Evolutionary conservation across 2,888 invertebrate species (phyloP).

Genomic region (Cephalotes varians): DNA sequence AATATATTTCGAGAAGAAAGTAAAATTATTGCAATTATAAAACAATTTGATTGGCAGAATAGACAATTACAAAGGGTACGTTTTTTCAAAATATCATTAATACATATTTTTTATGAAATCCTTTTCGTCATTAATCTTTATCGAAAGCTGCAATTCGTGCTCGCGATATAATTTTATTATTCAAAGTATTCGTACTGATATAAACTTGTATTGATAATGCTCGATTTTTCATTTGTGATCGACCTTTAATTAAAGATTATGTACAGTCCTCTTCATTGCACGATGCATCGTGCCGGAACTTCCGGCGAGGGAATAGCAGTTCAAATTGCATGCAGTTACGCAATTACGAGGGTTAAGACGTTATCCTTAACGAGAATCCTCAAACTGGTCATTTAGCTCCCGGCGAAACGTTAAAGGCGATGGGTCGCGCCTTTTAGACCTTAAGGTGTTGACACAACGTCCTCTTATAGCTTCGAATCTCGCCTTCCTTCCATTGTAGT

Average conservation of each 20-base stretch:
- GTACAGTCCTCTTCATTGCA: constrained; percentile 34
- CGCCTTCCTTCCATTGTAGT: constrained; percentile 13
- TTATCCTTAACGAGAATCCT: constrained; percentile 61
- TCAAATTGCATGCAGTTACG: constrained; percentile 64
- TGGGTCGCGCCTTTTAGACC: constrained; percentile 56
- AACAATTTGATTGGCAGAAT: neutral
- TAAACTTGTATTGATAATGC: neutral
- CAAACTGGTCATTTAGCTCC: constrained; percentile 47
- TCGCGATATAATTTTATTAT: neutral
- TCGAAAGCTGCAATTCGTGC: neutral
- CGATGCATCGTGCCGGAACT: constrained; percentile 27
- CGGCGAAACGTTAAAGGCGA: constrained; percentile 70
- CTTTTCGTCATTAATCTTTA: neutral
- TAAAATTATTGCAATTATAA: neutral
- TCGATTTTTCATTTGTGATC: constrained; percentile 19
- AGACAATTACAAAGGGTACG: no score
- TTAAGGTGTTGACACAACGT: constrained; percentile 71
- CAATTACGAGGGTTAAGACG: constrained; percentile 72
- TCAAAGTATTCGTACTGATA: neutral
- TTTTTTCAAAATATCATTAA: neutral
- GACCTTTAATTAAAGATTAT: constrained; percentile 51
- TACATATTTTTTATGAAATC: neutral
- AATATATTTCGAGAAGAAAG: neutral
- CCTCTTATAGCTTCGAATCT: constrained; percentile 28
- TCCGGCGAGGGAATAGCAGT: constrained; percentile 46